Percentiles rank a stretch among this genome's conserved stretches.
These are phyloP conservation scores for Chionomys nivalis DNA, from an alignment of 2,113 vertebrate species.

Conservation along the genomic window DNA sequence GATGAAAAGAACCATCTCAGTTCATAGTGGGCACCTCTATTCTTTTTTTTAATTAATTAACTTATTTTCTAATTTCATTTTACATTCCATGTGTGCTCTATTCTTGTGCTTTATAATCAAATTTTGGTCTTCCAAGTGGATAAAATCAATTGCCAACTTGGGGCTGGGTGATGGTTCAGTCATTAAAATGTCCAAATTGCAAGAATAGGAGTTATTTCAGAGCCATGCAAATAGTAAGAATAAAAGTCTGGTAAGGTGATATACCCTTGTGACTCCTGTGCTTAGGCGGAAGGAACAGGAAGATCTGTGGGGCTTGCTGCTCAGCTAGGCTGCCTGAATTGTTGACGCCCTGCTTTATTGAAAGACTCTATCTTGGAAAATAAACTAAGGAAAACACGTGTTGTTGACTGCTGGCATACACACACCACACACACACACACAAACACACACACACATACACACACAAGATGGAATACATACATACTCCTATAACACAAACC, in stretches of 20 bases:
- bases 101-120: neutral
- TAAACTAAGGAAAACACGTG: neutral
- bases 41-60: neutral
- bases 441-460: neutral
- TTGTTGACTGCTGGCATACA: neutral
- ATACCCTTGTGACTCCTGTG: neutral
- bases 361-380: neutral
- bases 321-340: neutral
- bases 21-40: fast-evolving
- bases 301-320: neutral
- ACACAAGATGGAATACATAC: neutral
- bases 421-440: neutral
- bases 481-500: neutral
- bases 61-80: too few species aligned
- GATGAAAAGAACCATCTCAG: neutral
- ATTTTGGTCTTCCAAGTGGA: neutral
- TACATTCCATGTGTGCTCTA: too few species aligned
- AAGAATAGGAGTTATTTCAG: too few species aligned
- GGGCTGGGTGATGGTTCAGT: too few species aligned
- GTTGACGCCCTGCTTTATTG: neutral
- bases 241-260: neutral
- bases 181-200: neutral
- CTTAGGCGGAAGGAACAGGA: too few species aligned
- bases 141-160: neutral
- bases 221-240: neutral